phyloP scores from a whole-genome alignment of 1,140 invertebrate genomes.

The Lethrus apterus region DNA sequence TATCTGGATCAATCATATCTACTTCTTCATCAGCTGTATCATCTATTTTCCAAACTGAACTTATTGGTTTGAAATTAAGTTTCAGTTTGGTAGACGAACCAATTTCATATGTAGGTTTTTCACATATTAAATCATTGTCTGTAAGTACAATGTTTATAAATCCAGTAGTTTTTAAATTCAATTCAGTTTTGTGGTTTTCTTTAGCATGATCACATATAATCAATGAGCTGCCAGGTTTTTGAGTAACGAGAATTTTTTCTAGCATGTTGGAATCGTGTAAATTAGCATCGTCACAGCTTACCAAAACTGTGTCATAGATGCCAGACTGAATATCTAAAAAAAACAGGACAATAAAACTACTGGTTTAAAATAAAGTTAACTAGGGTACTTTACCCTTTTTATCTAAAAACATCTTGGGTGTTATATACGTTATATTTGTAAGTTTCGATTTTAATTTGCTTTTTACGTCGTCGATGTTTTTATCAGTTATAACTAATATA shows the following conservation, averaged over 20 bases:
- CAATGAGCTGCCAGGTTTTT: not conserved
- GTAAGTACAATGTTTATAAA: conserved; percentile 49
- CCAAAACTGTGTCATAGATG: not conserved
- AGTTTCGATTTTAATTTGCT: not conserved
- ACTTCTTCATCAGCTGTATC: conserved; percentile 59
- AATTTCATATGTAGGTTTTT: conserved; percentile 62
- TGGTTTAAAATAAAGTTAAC: not conserved
- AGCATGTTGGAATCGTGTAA: not conserved
- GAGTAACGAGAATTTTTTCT: not conserved
- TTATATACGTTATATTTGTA: not conserved
- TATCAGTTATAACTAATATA: conserved; percentile 14
- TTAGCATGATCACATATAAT: not conserved
- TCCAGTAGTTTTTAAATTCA: conserved; percentile 54
- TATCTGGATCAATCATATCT: conserved; percentile 80
- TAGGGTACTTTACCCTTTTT: no score
- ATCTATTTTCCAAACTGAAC: conserved; percentile 59
- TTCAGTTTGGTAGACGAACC: conserved; percentile 48
- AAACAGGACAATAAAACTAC: not conserved
- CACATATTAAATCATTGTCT: conserved; percentile 42
- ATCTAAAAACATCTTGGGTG: not conserved
- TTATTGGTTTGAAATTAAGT: conserved; percentile 38
- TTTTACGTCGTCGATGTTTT: conserved; percentile 38
- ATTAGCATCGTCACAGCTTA: not conserved
- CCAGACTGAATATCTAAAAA: not conserved
- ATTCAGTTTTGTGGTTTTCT: conserved; percentile 35